Base-by-base conservation (phyloP, 2,888 invertebrate genomes). In the Chironomus riparius region DNA sequence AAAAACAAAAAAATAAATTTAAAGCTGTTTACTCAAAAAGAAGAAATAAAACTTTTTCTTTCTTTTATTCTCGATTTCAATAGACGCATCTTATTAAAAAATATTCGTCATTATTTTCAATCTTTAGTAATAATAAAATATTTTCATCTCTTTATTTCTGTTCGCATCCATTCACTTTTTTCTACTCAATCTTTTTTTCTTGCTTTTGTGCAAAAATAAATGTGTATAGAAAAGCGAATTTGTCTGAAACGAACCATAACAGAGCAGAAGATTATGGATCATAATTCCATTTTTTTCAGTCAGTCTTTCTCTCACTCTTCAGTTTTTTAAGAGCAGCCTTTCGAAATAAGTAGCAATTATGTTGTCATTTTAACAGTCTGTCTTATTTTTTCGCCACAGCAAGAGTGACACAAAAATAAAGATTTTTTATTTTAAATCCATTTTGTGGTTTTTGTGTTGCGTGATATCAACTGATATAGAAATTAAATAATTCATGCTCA, bases 171-270 rank as follows among this genome's bases (percentile, higher is more conserved):
- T 56, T 56, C 56, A 56, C 56, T 56, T 56, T 56, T 56, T 18
- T 15, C n/a, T 15, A 38, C 38, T 50, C 50, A 50, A 50, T 50
- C 3, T 15, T 56, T 56, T 15, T 18, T 15, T 15, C n/a, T 15
- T 56, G 38, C 56, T 56, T 56, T 56, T 56, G 56, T 56, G 56
- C 56, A 56, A 56, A 56, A 15, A 38, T 10, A 38, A 38, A 38
- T 38, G 38, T 38, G 38, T 38, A 10, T 15, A 56, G 3, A 56
- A 56, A 56, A 56, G 56, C 18, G 56, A 56, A 56, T 56, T 56
- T 56, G 50, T 71, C 21, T 71, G 71, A 71, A 71, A 71, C 71
- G 71, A 71, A 71, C 71, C 71, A 71, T 71, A 71, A 71, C 56
- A 56, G 56, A 15, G 71, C 47, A 56, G 15, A 47, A 71, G 71